Evolutionary conservation across 2,888 invertebrate species (phyloP), one percentile per base, ranked within the genome.

Genomic region (Euplagia quadripunctaria): DNA sequence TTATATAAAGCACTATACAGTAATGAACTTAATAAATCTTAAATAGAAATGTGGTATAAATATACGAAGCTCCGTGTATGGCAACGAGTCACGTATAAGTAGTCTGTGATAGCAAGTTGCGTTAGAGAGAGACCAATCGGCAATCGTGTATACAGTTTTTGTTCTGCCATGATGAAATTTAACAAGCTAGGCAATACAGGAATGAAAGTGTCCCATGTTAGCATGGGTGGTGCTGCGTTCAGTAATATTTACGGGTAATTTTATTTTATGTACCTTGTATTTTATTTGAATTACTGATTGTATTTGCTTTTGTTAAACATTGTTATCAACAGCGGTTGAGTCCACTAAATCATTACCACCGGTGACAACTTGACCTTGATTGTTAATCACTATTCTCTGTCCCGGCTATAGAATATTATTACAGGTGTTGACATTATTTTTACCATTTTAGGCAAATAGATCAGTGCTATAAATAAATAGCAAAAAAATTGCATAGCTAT

Each of bases 151-250:
- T 66, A 42, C 42, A 46, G 63, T 68, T 71, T 72, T 4, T 58
- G 41, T 31, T 68, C 64, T n/a, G 43, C 17, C 17, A 85, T 70
- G 69, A 98, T 99, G 98, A 96, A 96, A 86, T 99, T 98, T 89
- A 96, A 96, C 73, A 85, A 92, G 68, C 96, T 99, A 17, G 99
- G 98, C 0, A 96, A 96, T 76, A 99, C 99, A 1, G 97, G 97
- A 58, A 89, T 98, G 80, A 90, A 96, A 75, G 95, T 98, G 46
- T 98, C 98, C 4, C 96, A 97, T 86, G 86, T 98, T 64, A 96
- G 98, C 52, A 92, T 98, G 58, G 98, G 98, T n/a, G 97, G 97
- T 66, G 98, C 97, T 16, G 96, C 97, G 5, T 97, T 98, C 78
- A 97, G 97, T 82, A 96, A 96, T 77, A 96, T 97, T 85, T 98